Base-by-base conservation (phyloP, 2,113 vertebrate genomes). In the Leucoraja erinaceus region DNA sequence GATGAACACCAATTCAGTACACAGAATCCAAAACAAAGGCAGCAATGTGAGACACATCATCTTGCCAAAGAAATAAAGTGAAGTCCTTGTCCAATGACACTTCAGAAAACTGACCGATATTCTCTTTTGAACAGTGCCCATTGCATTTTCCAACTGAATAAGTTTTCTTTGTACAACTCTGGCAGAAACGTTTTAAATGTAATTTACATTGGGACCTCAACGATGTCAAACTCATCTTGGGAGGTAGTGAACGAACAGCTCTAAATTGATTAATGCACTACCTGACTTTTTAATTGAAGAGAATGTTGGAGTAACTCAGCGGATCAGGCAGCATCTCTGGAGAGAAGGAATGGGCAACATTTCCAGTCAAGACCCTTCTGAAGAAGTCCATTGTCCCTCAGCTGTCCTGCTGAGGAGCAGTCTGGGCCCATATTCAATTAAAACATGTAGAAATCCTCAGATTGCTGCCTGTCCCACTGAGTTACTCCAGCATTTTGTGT, bases 1-100 rank as follows among this genome's bases (percentile, higher is more conserved):
- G 3, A 91, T 94, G 94, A 10, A 94, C 25, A 78, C 94, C 94
- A 93, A 94, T 93, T 93, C 95, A 94, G 79, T 95, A 93, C 95
- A 94, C 93, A 93, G 6, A 94, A 93, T 93, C 47, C 94, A 2
- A 0, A 93, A 94, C 72, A 20, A 4, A 88, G 77, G 6, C 0
- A 38, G 4, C 25, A 2, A 78, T 61, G 0, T 1, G 20, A 92
- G 86, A 93, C 31, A 94, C 25, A 93, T 93, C 93, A 94, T 92
- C 66, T 94, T 77, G 93, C 93, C 54, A 76, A 93, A 78, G 6
- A 90, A 93, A 68, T 5, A 0, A 12, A 28, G 94, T 94, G 61
- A 9, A 93, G 78, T 77, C 70, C 79, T 75, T 12, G 54, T 54
- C 90, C 22, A 68, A 25, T 91, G 90, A 68, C 90, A 91, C 33